A percentile compares a stretch with the other conserved stretches of the same genome.
These are phyloP conservation scores for Neotoma lepida DNA, from an alignment of 2,113 vertebrate genomes.

Conservation along the genomic window DNA sequence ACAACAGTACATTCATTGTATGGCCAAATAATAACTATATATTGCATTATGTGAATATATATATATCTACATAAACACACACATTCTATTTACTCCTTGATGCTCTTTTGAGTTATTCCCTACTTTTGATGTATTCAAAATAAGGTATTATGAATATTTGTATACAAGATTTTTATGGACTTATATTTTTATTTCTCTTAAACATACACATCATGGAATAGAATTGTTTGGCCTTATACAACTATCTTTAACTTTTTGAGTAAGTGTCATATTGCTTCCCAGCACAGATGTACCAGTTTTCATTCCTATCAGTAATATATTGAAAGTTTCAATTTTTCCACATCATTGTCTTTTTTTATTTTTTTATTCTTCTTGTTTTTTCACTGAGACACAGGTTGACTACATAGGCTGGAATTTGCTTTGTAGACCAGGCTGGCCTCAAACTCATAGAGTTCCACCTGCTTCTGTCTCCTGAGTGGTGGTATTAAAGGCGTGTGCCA, in stretches of 20 bases:
- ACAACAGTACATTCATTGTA: not conserved
- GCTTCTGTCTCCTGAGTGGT: not conserved
- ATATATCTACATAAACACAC: not conserved
- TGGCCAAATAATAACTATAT: not conserved
- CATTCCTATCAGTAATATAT: not conserved
- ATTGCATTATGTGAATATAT: not conserved
- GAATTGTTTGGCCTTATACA: not conserved
- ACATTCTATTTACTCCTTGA: not conserved
- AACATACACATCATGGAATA: not conserved
- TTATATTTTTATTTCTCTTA: not conserved
- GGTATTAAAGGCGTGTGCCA: not conserved
- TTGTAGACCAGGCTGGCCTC: not conserved
- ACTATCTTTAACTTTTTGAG: not conserved
- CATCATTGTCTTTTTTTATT: not conserved
- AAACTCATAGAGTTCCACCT: not conserved
- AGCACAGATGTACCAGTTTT: not conserved
- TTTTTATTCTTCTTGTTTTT: not conserved
- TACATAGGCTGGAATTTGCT: not conserved
- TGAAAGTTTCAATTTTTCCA: not conserved
- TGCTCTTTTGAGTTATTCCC: not conserved
- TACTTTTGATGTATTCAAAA: not conserved
- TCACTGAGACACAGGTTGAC: not conserved
- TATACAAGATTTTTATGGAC: not conserved
- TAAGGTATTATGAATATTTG: not conserved
- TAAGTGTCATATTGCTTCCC: slow-evolving; percentile 7